Conservation (phyloP, 2,888 invertebrate species). For the Alloscopus bannaensis region DNA sequence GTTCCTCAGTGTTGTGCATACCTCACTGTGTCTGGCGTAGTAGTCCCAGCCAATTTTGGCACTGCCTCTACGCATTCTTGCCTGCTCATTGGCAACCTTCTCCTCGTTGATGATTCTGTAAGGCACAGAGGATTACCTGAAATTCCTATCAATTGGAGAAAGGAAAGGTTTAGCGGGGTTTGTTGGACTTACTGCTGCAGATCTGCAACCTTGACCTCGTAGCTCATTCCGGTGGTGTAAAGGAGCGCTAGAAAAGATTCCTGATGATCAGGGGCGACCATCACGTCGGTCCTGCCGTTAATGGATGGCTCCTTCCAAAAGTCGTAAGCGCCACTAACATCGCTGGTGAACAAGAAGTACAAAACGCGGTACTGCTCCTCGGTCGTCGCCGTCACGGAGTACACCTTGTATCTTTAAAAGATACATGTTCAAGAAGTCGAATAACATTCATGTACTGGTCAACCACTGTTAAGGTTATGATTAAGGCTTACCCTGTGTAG, state of each 20-base stretch:
- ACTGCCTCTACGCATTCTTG: background rate
- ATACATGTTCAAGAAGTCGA: too few species aligned
- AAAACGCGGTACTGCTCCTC: conserved; percentile 76
- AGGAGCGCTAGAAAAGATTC: conserved; percentile 14
- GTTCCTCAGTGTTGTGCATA: too few species aligned
- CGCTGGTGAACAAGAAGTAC: conserved; percentile 76
- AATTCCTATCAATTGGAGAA: too few species aligned
- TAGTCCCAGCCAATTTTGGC: conserved; percentile 2
- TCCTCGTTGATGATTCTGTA: conserved; percentile 2
- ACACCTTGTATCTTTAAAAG: conserved; percentile 72
- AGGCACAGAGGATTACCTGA: too few species aligned
- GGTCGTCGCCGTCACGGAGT: conserved; percentile 76
- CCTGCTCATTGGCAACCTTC: background rate
- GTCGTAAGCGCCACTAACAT: conserved; percentile 77
- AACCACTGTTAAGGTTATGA: too few species aligned
- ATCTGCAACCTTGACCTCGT: conserved; percentile 55
- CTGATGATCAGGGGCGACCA: conserved; percentile 55
- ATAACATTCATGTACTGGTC: too few species aligned
- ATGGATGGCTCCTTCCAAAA: conserved; percentile 80
- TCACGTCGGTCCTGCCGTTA: conserved; percentile 79
- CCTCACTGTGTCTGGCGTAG: conserved; percentile 2
- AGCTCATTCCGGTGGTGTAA: conserved; percentile 38
- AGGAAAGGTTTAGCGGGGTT: too few species aligned
- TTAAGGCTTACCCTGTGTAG: conserved; percentile 36
- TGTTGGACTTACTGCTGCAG: conserved; percentile 53